These are phyloP conservation scores for Crossaster papposus DNA, from an alignment of 53 echinoderm and acorn worm species.

Conservation along the genomic window DNA sequence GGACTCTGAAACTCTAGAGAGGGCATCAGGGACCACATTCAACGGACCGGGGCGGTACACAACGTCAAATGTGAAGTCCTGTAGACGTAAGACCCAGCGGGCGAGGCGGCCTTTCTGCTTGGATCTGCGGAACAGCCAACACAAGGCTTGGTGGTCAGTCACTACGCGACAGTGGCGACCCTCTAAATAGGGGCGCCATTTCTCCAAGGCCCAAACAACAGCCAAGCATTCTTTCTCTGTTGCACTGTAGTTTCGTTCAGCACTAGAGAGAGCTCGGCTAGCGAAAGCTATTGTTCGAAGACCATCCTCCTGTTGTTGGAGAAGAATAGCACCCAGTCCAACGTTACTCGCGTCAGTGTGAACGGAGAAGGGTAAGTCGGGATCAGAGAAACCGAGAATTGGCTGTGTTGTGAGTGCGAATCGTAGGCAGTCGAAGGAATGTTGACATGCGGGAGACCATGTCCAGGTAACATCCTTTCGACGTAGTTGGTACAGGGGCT, in stretches of 20 bases:
- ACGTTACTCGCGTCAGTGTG: constrained; percentile 29
- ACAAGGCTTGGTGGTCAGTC: constrained; percentile 64
- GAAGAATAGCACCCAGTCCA: constrained; percentile 30
- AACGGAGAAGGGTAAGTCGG: background rate
- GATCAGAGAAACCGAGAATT: constrained; percentile 29
- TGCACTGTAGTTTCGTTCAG: constrained; percentile 59
- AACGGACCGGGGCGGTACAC: background rate
- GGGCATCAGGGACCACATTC: constrained; percentile 24
- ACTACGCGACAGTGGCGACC: constrained; percentile 4
- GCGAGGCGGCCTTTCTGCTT: constrained; percentile 2
- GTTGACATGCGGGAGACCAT: constrained; percentile 13
- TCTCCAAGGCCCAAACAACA: constrained; percentile 46
- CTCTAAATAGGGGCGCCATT: constrained; percentile 37
- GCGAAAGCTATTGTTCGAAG: constrained; percentile 4
- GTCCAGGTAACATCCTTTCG: background rate
- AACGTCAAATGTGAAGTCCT: constrained; percentile 7
- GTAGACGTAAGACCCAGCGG: constrained; percentile 19
- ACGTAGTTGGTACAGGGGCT: constrained; percentile 14
- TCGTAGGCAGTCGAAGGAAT: constrained; percentile 10
- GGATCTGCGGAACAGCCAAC: constrained; percentile 38
- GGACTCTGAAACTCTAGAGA: background rate
- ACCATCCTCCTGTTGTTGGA: background rate
- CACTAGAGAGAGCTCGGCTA: constrained; percentile 9
- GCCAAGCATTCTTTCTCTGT: no score
- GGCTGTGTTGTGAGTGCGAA: constrained; percentile 1